Conservation (phyloP, 2,113 vertebrate species). For the Siniperca chuatsi region DNA sequence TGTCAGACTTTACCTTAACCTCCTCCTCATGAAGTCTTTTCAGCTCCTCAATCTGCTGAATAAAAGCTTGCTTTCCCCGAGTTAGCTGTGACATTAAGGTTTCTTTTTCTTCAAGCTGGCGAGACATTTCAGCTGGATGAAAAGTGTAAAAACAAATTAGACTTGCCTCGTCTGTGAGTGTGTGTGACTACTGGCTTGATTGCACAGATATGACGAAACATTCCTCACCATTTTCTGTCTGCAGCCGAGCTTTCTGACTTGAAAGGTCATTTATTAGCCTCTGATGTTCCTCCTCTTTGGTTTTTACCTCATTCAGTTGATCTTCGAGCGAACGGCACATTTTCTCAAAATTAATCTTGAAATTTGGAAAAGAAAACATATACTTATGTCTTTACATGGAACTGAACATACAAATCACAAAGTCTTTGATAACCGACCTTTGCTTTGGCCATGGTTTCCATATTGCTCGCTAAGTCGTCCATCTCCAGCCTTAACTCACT, state of each 20-base stretch:
- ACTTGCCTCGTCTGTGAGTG: accelerated
- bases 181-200: not conserved
- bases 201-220: not conserved
- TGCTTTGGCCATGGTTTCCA: constrained; percentile 80
- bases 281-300: constrained; percentile 68
- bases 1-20: constrained; percentile 55
- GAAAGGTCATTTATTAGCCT: constrained; percentile 62
- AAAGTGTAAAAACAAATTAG: constrained; percentile 2
- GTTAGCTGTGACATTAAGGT: constrained; percentile 69
- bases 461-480: constrained; percentile 72
- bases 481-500: constrained; percentile 84
- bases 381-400: not conserved
- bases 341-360: constrained; percentile 76
- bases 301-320: constrained; percentile 70
- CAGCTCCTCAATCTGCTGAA: constrained; percentile 72
- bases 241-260: constrained; percentile 71
- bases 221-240: constrained; percentile 72
- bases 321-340: constrained; percentile 76
- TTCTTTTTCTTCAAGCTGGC: constrained; percentile 75
- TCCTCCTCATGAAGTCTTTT: constrained; percentile 75
- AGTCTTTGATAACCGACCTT: constrained; percentile 73
- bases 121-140: constrained; percentile 65
- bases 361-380: not conserved
- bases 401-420: not conserved
- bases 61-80: constrained; percentile 67